Percentiles rank a stretch among this genome's conserved stretches.
Evolutionary conservation across 2,888 invertebrate genomes (phyloP).

Genomic region (Rotaria magnacalcarata): DNA sequence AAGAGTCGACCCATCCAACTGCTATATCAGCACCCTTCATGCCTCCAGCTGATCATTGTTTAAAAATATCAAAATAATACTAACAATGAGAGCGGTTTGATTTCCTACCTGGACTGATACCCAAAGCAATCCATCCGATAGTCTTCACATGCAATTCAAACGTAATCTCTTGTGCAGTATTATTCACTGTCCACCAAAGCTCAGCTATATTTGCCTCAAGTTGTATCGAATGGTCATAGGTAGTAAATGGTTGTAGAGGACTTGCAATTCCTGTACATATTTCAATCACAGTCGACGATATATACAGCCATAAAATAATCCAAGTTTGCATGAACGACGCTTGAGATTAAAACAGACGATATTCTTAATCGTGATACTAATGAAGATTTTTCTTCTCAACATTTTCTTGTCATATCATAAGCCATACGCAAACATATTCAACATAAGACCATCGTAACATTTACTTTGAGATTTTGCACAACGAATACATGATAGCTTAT

Average conservation of each 20-base stretch:
- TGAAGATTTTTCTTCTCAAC: not conserved
- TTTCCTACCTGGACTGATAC: constrained; percentile 38
- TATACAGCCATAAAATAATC: not conserved
- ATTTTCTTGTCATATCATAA: not conserved
- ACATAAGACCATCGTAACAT: not conserved
- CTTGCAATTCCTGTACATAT: not conserved
- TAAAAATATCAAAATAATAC: constrained; percentile 62
- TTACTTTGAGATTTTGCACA: not conserved
- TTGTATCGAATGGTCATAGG: too few relatives aligned
- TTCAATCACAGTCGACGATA: not conserved
- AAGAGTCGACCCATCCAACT: constrained; percentile 72
- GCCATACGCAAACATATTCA: not conserved
- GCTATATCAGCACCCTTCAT: constrained; percentile 80
- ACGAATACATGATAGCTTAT: not conserved
- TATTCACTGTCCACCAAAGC: constrained; percentile 23
- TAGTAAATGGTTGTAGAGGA: too few relatives aligned
- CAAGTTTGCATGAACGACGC: not conserved
- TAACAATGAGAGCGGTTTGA: too few relatives aligned
- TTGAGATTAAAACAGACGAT: not conserved
- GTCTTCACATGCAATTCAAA: constrained; percentile 41
- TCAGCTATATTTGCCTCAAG: not conserved
- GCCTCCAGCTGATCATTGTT: constrained; percentile 67
- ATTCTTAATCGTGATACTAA: not conserved
- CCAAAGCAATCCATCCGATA: constrained; percentile 41
- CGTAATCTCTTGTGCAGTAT: not conserved